These are phyloP conservation scores for Triplophysa rosa DNA, from an alignment of 2,113 vertebrate genomes.

Conservation along the genomic window DNA sequence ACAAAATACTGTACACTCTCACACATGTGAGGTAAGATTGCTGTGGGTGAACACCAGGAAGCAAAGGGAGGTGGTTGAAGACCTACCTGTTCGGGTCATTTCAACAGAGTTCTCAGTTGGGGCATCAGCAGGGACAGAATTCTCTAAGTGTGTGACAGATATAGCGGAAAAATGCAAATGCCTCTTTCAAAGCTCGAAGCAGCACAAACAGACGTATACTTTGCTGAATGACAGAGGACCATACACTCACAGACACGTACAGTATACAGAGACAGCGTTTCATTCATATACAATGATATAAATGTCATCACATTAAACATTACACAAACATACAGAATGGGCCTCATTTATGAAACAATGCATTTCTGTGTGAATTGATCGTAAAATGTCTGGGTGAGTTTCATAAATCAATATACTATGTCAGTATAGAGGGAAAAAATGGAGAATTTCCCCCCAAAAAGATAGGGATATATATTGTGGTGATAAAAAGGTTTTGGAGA, in stretches of 20 bases:
- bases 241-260: conserved; percentile 20
- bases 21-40: conserved; percentile 66
- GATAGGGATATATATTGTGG: not conserved
- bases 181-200: conserved; percentile 67
- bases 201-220: conserved; percentile 41
- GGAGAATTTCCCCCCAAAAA: not conserved
- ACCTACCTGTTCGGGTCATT: conserved; percentile 78
- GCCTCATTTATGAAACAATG: not conserved
- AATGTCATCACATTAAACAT: conserved; percentile 39
- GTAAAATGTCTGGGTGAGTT: conserved; percentile 3
- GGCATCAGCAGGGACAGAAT: conserved; percentile 68
- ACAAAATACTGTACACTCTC: conserved; percentile 34
- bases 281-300: conserved; percentile 20
- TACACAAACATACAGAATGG: conserved; percentile 50
- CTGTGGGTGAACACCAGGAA: conserved; percentile 54
- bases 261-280: conserved; percentile 5
- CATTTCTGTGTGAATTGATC: no score
- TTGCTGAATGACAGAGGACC: conserved; percentile 1
- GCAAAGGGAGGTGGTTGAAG: not conserved
- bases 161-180: conserved; percentile 70
- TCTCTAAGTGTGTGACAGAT: conserved; percentile 78
- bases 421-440: not conserved
- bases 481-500: no score
- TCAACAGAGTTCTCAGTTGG: conserved; percentile 72
- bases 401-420: conserved; percentile 1